Evolutionary conservation across 2,888 invertebrate species (phyloP).

Genomic region (Leuctra nigra): DNA sequence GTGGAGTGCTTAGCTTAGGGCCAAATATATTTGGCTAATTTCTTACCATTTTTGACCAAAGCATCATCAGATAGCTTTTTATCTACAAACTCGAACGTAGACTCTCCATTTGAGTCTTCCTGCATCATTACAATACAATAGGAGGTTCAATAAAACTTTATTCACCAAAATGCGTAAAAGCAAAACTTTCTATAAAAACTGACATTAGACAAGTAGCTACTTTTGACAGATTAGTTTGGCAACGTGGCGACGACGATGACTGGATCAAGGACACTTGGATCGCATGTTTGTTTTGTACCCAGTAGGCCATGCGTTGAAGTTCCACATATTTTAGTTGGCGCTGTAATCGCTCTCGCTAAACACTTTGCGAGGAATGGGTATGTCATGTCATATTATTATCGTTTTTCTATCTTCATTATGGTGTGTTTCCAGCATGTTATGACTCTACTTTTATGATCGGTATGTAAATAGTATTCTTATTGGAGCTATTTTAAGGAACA

Average conservation of each 20-base stretch:
- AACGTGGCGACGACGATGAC: background rate
- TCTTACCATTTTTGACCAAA: constrained; percentile 4
- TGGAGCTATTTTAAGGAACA: too few species aligned
- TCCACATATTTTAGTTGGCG: too few species aligned
- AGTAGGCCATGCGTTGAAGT: background rate
- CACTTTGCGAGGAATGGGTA: too few species aligned
- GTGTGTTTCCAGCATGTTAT: too few species aligned
- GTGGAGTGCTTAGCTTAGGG: too few species aligned
- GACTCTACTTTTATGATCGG: too few species aligned
- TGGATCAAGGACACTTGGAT: background rate
- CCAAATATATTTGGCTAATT: too few species aligned
- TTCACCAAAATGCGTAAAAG: background rate
- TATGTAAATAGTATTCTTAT: too few species aligned
- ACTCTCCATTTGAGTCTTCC: constrained; percentile 43
- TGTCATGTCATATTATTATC: too few species aligned
- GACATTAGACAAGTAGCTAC: background rate
- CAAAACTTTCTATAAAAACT: background rate
- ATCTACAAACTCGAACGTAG: constrained; percentile 43
- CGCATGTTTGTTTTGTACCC: background rate
- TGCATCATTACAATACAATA: constrained; percentile 32
- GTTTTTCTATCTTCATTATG: too few species aligned
- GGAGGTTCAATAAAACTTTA: background rate
- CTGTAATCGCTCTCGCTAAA: too few species aligned
- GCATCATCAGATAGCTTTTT: constrained; percentile 32
- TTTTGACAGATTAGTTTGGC: background rate